Evolutionary conservation across 2,797 vertebrate species (phyloP), one percentile per base, ranked within the genome.

Genomic region (Acropternis orthonyx): DNA sequence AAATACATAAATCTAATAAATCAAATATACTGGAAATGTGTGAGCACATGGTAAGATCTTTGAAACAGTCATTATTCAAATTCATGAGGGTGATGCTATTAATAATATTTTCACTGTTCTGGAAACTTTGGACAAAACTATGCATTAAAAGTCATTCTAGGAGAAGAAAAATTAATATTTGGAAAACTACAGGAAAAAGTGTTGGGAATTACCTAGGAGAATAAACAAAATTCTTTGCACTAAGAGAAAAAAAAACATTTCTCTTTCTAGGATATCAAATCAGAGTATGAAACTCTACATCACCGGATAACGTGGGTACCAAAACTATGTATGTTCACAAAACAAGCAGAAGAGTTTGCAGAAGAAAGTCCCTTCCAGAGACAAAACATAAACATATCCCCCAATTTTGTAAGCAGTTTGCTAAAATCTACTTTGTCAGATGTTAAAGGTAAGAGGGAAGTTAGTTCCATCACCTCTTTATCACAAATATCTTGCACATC

Each of bases 61-160:
- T 55, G 19, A 75, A 81, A 58, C 6, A 32, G 6, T 46, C 13
- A 51, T 0, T 26, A 52, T 56, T 37, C 34, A 75, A 21, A 19
- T 41, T 56, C 7, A 3, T 32, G 39, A 76, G 22, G 1, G 2
- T 32, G 13, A 44, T 51, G 5, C 0, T 71, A 23, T 22, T n/a
- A 20, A 68, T 32, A 85, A n/a, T 0, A 0, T 19, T 79, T 61
- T 61, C 27, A 58, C 14, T 59, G 9, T 85, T 13, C 14, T 87
- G 32, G 18, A 68, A 68, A 11, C 3, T 91, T 79, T 76, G 51
- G 37, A 44, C 21, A 73, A 86, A 34, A 32, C 14, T 41, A 11
- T 48, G 12, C 9, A 55, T 51, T 52, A 41, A 54, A 75, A 74
- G 2, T 1, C 24, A 32, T 44, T 78, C 28, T 52, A 26, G 22